These are phyloP conservation scores for Rhizoglyphus robini DNA, from an alignment of 1,140 invertebrate species.

Conservation along the genomic window DNA sequence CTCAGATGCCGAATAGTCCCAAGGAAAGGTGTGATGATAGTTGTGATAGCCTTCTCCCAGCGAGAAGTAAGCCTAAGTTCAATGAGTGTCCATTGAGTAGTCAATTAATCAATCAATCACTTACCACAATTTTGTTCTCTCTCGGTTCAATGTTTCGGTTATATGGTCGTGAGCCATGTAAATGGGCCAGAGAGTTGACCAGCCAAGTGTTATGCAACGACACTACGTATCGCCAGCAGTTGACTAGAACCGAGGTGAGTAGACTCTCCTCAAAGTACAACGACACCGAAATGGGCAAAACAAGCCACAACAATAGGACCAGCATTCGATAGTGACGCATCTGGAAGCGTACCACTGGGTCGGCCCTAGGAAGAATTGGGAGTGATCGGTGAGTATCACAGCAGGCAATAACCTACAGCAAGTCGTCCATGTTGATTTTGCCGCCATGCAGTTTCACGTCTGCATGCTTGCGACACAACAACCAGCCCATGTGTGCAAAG, in stretches of 20 bases:
- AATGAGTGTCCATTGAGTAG: background rate
- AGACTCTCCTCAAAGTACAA: conserved; percentile 49
- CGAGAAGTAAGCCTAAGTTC: background rate
- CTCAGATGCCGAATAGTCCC: conserved; percentile 43
- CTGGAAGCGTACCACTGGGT: conserved; percentile 71
- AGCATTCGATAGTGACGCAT: conserved; percentile 63
- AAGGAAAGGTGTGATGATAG: conserved; percentile 49
- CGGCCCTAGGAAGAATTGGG: conserved; percentile 29
- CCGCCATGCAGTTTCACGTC: no score
- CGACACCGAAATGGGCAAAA: conserved; percentile 66
- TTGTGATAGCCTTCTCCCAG: background rate
- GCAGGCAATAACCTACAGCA: background rate
- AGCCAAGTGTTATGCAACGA: conserved; percentile 34
- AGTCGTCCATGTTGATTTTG: no score
- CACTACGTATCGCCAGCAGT: conserved; percentile 38
- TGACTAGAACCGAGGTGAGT: conserved; percentile 64
- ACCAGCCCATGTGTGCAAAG: conserved; percentile 64
- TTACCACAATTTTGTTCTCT: conserved; percentile 44
- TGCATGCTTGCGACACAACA: conserved; percentile 58
- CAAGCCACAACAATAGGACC: conserved; percentile 65
- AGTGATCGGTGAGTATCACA: background rate
- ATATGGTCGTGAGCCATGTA: conserved; percentile 35
- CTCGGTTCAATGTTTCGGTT: conserved; percentile 51
- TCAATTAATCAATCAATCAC: background rate
- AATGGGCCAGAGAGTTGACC: conserved; percentile 39